Evolutionary conservation across 2,113 vertebrate genomes (phyloP).

Genomic region (Peromyscus maniculatus): DNA sequence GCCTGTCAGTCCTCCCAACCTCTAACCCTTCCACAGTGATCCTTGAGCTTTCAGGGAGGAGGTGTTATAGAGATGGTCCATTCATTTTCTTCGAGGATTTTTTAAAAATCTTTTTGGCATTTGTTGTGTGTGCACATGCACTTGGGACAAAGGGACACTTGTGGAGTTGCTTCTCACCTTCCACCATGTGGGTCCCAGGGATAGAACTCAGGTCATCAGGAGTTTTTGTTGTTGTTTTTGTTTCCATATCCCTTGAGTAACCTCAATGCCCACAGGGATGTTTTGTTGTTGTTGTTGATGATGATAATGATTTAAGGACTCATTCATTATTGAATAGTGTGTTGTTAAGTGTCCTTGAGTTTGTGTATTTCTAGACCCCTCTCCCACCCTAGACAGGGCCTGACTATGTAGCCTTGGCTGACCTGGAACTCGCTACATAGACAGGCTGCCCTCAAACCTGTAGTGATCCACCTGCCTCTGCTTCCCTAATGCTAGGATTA

Average conservation of each 20-base stretch:
- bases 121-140: neutral
- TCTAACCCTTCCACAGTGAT: neutral
- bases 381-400: neutral
- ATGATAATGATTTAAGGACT: neutral
- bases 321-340: neutral
- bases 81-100: neutral
- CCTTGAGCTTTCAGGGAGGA: neutral
- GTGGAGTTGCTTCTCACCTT: neutral
- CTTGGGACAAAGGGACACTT: neutral
- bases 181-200: neutral
- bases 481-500: neutral
- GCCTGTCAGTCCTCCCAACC: neutral
- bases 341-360: neutral
- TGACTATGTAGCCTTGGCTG: neutral
- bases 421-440: neutral
- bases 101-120: neutral
- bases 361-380: neutral
- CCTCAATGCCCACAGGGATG: neutral
- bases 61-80: neutral
- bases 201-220: neutral
- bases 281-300: neutral
- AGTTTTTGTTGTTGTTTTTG: neutral
- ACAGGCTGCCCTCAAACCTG: neutral
- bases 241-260: no score
- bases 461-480: neutral